phyloP scores from a whole-genome alignment of 2,888 invertebrate species.

The Elmis aenea region DNA sequence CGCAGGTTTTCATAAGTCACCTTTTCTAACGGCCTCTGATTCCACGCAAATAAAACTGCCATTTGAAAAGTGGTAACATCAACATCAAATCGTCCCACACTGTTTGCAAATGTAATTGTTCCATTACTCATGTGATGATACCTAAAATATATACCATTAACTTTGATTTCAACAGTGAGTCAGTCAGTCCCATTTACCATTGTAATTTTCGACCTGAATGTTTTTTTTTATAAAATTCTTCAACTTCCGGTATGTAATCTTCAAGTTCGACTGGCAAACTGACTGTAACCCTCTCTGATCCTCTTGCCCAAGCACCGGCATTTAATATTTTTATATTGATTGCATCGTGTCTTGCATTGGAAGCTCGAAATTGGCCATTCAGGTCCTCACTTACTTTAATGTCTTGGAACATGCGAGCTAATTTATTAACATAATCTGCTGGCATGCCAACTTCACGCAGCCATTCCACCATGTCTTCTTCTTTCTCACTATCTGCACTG shows the following conservation, averaged over 20 bases:
- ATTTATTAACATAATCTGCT: slow-evolving; percentile 97
- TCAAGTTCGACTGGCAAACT: slow-evolving; percentile 96
- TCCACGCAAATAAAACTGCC: slow-evolving; percentile 99
- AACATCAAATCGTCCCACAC: slow-evolving; percentile 89
- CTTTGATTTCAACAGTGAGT: too few relatives aligned
- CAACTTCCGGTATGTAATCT: slow-evolving; percentile 98
- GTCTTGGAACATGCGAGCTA: slow-evolving; percentile 97
- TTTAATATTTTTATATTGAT: slow-evolving; percentile 98
- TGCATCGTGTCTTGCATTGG: slow-evolving; percentile 75
- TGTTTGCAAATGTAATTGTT: slow-evolving; percentile 91
- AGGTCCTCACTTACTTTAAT: slow-evolving; percentile 97
- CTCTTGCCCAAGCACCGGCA: slow-evolving; percentile 96
- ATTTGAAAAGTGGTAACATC: slow-evolving; percentile 99
- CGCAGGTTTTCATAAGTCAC: slow-evolving; percentile 95
- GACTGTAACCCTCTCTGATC: slow-evolving; percentile 91
- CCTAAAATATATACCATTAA: slow-evolving; percentile 33
- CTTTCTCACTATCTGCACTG: slow-evolving; percentile 97
- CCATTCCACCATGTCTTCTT: slow-evolving; percentile 99
- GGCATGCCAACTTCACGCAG: slow-evolving; percentile 98
- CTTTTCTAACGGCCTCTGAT: slow-evolving; percentile 87
- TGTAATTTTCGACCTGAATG: slow-evolving; percentile 96
- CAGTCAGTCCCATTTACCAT: slow-evolving; percentile 74
- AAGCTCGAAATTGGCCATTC: slow-evolving; percentile 85
- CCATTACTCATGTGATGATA: slow-evolving; percentile 99
- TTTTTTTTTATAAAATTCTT: slow-evolving; percentile 96